phyloP scores from a whole-genome alignment of 1,140 invertebrate genomes.

The Triops cancriformis region DNA sequence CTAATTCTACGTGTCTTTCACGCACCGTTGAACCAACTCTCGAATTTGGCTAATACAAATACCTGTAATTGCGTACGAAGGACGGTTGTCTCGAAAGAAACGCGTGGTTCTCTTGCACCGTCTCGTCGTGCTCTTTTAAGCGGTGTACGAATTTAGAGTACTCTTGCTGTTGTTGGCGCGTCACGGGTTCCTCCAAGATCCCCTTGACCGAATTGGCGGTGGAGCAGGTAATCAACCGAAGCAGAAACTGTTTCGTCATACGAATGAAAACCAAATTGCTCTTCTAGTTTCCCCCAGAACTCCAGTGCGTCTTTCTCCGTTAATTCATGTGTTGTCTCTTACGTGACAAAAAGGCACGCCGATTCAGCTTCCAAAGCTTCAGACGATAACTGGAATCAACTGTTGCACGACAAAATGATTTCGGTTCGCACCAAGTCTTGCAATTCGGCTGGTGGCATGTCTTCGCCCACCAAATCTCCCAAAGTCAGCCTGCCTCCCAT shows the following conservation, averaged over 20 bases:
- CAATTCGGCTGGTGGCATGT: constrained; percentile 29
- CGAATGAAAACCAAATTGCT: constrained; percentile 41
- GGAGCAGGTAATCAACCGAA: constrained; percentile 17
- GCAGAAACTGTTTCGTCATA: constrained; percentile 19
- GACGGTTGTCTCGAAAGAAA: not conserved
- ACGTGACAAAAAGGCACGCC: constrained; percentile 15
- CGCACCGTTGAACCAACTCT: too few relatives aligned
- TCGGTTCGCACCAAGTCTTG: constrained; percentile 51
- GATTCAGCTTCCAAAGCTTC: constrained; percentile 20
- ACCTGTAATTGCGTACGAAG: not conserved
- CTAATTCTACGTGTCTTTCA: too few relatives aligned
- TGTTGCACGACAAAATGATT: constrained; percentile 61
- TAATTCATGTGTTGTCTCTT: too few relatives aligned
- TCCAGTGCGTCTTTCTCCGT: too few relatives aligned
- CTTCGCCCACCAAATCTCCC: constrained; percentile 48
- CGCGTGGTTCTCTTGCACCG: not conserved
- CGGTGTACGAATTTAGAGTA: not conserved
- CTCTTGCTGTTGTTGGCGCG: not conserved
- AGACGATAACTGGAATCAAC: constrained; percentile 52
- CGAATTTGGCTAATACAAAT: too few relatives aligned
- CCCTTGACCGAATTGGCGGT: not conserved
- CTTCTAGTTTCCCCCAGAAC: too few relatives aligned
- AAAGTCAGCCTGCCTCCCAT: constrained; percentile 51
- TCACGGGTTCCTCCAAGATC: not conserved
- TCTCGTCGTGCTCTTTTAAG: not conserved